Evolutionary conservation across 1,140 invertebrate genomes (phyloP), one percentile per base, ranked within the genome.

Genomic region (Drosophila quadrilineata): DNA sequence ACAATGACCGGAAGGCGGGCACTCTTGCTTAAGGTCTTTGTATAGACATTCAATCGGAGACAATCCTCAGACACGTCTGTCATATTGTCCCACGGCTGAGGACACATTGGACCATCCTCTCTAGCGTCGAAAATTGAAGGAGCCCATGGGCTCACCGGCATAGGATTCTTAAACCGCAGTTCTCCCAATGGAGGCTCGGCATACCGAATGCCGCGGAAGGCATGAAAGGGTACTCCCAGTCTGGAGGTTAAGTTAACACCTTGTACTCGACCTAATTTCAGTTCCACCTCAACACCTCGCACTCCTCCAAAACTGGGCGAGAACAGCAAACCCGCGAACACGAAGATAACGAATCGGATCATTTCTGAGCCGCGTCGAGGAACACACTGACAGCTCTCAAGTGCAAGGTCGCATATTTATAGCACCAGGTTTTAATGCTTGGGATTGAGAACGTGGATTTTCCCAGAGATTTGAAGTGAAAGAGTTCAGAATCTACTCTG

Each of bases 41-140:
- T 93, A 82, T 95, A 96, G 6, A 97, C 91, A 85, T 97, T 96
- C 2, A 97, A 90, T 64, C 94, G 95, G 6, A 97, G 89, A 88
- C 96, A 97, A 89, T 97, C 95, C 76, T 96, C 94, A 14, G 90
- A 90, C 6, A 84, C 56, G 40, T 65, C 85, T 53, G 71, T 89
- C 88, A 63, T 52, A 21, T 43, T 75, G 4, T 71, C 49, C 3
- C 75, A 87, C 0, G 88, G 84, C 36, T 91, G 90, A 0, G 91
- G 90, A 56, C 92, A 92, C 40, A 91, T 90, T 0, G 92, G 92
- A 2, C 92, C 92, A 65, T 93, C 93, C 21, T 88, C 58, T 6
- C 87, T 90, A 0, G 93, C 92, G 84, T 93, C 91, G 8, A 92
- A 92, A 1, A 90, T 82, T 0, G 60, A 74, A 0, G 86, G 82